These are phyloP conservation scores for Pipra filicauda DNA, from an alignment of 2,113 vertebrate genomes.

Conservation along the genomic window DNA sequence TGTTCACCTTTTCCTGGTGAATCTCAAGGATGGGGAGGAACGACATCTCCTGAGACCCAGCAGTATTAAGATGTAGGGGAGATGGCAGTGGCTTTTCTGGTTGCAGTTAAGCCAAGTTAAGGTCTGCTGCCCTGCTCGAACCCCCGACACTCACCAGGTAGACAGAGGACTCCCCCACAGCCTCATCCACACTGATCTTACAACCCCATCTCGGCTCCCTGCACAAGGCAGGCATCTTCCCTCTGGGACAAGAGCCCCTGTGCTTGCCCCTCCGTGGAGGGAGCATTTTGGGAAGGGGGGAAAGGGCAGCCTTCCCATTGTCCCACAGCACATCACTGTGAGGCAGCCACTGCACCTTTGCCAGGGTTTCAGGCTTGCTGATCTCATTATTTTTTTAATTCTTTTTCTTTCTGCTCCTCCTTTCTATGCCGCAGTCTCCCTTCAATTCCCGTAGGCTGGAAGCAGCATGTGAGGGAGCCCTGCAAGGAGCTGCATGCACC, in stretches of 20 bases:
- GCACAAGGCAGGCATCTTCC: background rate
- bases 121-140: background rate
- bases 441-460: background rate
- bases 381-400: background rate
- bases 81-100: background rate
- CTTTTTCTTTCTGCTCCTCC: background rate
- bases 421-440: background rate
- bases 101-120: background rate
- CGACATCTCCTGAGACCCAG: fast-evolving
- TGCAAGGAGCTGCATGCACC: background rate
- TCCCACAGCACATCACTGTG: background rate
- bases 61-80: background rate
- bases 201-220: background rate
- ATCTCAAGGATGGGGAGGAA: background rate
- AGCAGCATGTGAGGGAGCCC: background rate
- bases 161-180: background rate
- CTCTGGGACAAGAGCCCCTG: background rate
- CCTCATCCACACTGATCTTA: background rate
- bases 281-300: background rate
- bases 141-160: background rate
- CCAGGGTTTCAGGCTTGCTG: background rate
- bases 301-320: background rate
- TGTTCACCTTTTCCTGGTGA: background rate
- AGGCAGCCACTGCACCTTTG: background rate
- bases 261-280: background rate